phyloP scores from a whole-genome alignment of 2,888 invertebrate genomes.

The Tipula helvola region DNA sequence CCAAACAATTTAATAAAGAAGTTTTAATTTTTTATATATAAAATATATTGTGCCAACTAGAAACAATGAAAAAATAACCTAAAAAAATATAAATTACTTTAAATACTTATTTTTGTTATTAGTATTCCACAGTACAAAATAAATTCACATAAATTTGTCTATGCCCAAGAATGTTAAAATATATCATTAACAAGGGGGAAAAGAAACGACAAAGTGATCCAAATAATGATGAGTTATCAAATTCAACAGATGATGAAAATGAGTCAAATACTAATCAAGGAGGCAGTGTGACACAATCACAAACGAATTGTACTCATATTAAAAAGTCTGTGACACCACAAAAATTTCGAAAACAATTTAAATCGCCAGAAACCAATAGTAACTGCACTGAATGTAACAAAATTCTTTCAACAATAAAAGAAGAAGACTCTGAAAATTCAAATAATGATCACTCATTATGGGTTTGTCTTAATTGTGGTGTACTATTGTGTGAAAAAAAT shows the following conservation, averaged over 20 bases:
- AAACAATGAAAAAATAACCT: background rate
- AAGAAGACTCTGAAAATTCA: constrained; percentile 33
- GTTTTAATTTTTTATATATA: background rate
- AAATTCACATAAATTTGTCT: background rate
- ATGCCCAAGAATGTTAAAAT: background rate
- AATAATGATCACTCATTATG: constrained; percentile 46
- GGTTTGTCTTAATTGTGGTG: constrained; percentile 73
- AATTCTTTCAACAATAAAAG: constrained; percentile 30
- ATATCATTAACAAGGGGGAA: constrained; percentile 41
- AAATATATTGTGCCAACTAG: background rate
- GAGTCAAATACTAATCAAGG: constrained; percentile 18
- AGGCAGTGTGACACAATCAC: constrained; percentile 26
- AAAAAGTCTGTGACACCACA: constrained; percentile 52
- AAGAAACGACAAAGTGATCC: constrained; percentile 60
- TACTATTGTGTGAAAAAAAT: constrained; percentile 60
- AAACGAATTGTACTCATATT: constrained; percentile 47
- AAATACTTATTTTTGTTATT: background rate
- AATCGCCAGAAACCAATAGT: constrained; percentile 37
- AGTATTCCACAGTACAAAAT: background rate
- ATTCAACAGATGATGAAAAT: constrained; percentile 60
- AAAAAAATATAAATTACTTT: background rate
- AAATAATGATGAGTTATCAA: constrained; percentile 50
- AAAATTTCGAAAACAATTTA: constrained; percentile 45
- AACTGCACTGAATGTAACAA: constrained; percentile 47
- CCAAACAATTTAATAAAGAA: background rate